phyloP scores from a whole-genome alignment of 2,888 invertebrate genomes.

The Noctua pronuba region DNA sequence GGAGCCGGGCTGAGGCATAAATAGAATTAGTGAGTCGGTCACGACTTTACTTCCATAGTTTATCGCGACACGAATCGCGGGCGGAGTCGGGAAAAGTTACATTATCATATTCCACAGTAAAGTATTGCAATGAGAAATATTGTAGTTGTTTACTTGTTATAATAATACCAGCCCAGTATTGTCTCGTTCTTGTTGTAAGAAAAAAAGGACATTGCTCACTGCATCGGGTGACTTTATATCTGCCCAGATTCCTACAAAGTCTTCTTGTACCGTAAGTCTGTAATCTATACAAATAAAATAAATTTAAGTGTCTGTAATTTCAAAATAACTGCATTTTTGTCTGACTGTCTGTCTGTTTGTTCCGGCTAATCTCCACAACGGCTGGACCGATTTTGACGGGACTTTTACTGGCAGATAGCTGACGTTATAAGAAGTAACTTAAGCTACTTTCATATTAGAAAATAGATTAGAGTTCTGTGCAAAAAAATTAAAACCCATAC shows the following conservation, averaged over 20 bases:
- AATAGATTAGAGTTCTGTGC: too few relatives aligned
- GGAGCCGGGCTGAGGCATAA: slow-evolving; percentile 46
- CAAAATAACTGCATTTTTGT: too few relatives aligned
- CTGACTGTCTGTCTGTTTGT: too few relatives aligned
- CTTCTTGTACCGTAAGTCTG: background rate
- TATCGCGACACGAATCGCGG: slow-evolving; percentile 56
- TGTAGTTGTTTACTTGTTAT: background rate
- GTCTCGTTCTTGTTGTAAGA: background rate
- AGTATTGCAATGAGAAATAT: slow-evolving; percentile 17
- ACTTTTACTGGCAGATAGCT: too few relatives aligned
- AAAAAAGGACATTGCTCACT: background rate
- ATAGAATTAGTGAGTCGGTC: slow-evolving; percentile 66
- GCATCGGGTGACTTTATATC: background rate
- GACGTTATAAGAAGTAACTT: too few relatives aligned
- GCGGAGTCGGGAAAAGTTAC: slow-evolving; percentile 29
- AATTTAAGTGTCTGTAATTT: too few relatives aligned
- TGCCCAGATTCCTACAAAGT: background rate
- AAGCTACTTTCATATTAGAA: too few relatives aligned
- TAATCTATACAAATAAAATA: background rate
- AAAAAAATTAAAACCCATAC: too few relatives aligned
- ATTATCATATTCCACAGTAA: slow-evolving; percentile 55
- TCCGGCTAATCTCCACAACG: too few relatives aligned
- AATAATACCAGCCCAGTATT: background rate
- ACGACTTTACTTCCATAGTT: slow-evolving; percentile 59
- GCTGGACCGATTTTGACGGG: too few relatives aligned